Evolutionary conservation across 2,797 vertebrate species (phyloP), one percentile per base, ranked within the genome.

Genomic region (Poeciliopsis presidionis): DNA sequence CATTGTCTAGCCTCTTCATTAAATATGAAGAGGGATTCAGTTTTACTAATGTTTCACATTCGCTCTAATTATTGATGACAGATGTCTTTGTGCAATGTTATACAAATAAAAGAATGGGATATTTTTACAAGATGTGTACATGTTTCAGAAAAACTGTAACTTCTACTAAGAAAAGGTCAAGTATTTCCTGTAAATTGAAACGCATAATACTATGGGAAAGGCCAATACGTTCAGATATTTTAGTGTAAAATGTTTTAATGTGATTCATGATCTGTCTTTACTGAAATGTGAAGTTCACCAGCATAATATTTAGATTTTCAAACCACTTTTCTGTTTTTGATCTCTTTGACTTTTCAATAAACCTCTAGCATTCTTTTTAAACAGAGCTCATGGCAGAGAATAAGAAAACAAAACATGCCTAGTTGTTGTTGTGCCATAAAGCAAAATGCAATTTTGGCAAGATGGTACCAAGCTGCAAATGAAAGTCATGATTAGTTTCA

Each of bases 371-470:
- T 22, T 41, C 7, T 74, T 72, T 25, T 72, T 49, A 74, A 57
- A 59, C n/a, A 6, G 3, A 11, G 13, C 41, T 59, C 16, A 61
- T 45, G n/a, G 45, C 3, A 59, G n/a, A 20, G 41, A 74, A 22
- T 22, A 22, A 51, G 20, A 22, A 51, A 43, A 53, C 55, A 43
- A 55, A 30, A 5, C 13, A 28, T 30, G 41, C 39, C 39, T 20
- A n/a, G 22, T 69, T 69, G 65, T 43, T 43, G 65, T 43, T 74
- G 25, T 7, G 59, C n/a, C 73, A 74, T 45, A 28, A 59, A 59
- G 53, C 41, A 43, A 72, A 74, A 59, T 45, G 39, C 28, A 45
- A 13, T 74, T 45, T 30, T 30, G 14, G 41, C n/a, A 20, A 61
- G 39, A 22, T 45, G 25, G 12, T 45, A 69, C 65, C 33, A 25